These are phyloP conservation scores for Zaprionus lineosus DNA, from an alignment of 2,888 invertebrate species.

Conservation along the genomic window DNA sequence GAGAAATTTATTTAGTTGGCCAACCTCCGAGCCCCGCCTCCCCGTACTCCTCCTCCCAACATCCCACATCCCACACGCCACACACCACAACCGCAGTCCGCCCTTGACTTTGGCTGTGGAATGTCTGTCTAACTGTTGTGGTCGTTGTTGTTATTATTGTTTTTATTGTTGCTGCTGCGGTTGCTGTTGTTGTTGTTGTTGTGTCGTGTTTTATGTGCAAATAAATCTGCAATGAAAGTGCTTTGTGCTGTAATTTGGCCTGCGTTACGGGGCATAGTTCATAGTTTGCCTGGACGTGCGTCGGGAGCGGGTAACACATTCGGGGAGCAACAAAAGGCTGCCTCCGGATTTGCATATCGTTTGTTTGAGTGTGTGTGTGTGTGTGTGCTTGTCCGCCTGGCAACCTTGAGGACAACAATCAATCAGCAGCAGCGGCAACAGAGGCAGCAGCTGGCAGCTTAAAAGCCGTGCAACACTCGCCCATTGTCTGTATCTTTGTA, in stretches of 20 bases:
- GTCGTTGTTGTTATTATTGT: neutral
- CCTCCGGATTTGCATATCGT: conserved; percentile 62
- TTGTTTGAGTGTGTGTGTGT: conserved; percentile 49
- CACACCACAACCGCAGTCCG: neutral
- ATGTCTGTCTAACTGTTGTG: conserved; percentile 45
- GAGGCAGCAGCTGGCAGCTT: conserved; percentile 43
- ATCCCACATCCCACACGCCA: neutral
- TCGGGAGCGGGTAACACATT: neutral
- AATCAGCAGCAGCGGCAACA: conserved; percentile 33
- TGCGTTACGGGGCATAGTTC: conserved; percentile 46
- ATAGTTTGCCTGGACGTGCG: conserved; percentile 9
- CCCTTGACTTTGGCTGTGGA: conserved; percentile 16
- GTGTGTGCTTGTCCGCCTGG: conserved; percentile 24
- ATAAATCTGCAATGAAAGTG: conserved; percentile 68
- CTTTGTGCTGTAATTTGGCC: conserved; percentile 57
- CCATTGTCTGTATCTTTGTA: conserved; percentile 19
- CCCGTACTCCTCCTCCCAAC: no score
- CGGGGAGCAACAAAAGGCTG: conserved; percentile 20
- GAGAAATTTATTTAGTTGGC: conserved; percentile 70
- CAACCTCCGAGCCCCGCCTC: neutral
- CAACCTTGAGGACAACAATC: conserved; percentile 59
- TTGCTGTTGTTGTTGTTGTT: conserved; percentile 21
- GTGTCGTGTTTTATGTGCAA: conserved; percentile 55
- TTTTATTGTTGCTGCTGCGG: conserved; percentile 7
- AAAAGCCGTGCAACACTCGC: conserved; percentile 47